These are phyloP conservation scores for Nymphalis polychloros DNA, from an alignment of 2,888 invertebrate genomes.

Conservation along the genomic window DNA sequence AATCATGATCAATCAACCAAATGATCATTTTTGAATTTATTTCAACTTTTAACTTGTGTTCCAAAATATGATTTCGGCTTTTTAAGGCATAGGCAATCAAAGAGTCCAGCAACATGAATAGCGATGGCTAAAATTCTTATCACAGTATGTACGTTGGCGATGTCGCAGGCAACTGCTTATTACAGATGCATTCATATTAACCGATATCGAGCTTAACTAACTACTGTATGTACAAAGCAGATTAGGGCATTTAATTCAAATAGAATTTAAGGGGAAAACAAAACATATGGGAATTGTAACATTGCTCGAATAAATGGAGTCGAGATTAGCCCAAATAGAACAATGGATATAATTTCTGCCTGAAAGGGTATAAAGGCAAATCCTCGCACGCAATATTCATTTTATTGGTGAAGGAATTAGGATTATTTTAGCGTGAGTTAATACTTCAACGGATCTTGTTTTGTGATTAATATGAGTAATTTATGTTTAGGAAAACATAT, in stretches of 20 bases:
- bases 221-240: constrained; percentile 11
- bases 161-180: not conserved
- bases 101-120: too few relatives aligned
- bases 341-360: constrained; percentile 28
- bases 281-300: constrained; percentile 30
- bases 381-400: constrained; percentile 12
- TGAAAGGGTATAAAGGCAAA: constrained; percentile 17
- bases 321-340: constrained; percentile 31
- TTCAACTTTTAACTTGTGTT: not conserved
- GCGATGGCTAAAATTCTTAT: not conserved
- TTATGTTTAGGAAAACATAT: constrained; percentile 7
- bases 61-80: too few relatives aligned
- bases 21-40: not conserved
- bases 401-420: constrained; percentile 21
- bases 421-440: constrained; percentile 18
- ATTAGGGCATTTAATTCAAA: constrained; percentile 30
- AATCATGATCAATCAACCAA: not conserved
- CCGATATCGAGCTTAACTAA: not conserved
- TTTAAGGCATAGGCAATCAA: too few relatives aligned
- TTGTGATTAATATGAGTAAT: constrained; percentile 16
- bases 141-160: not conserved
- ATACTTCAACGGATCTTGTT: constrained; percentile 4
- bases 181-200: not conserved
- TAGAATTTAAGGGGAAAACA: constrained; percentile 30
- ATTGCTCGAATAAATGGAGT: constrained; percentile 27